phyloP scores from a whole-genome alignment of 2,113 vertebrate genomes.

The Helogale parvula region DNA sequence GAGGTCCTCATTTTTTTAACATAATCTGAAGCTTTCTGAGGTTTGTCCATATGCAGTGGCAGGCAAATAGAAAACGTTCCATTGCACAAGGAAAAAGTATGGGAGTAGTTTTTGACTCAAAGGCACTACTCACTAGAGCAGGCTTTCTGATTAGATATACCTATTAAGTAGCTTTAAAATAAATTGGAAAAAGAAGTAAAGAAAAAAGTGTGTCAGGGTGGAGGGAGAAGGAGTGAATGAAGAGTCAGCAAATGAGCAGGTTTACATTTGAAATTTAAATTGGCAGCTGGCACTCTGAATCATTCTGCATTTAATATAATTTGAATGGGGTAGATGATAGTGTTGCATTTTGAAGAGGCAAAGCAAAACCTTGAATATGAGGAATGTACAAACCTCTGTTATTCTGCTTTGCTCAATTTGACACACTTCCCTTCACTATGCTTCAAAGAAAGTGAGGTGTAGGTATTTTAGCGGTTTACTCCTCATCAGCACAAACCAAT shows the following conservation, averaged over 20 bases:
- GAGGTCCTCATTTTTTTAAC: neutral
- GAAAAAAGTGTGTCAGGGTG: neutral
- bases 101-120: conserved; percentile 47
- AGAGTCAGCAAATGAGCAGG: conserved; percentile 66
- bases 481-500: neutral
- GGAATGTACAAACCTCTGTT: conserved; percentile 48
- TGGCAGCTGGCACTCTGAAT: conserved; percentile 72
- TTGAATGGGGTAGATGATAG: conserved; percentile 66
- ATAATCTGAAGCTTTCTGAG: neutral
- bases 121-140: neutral
- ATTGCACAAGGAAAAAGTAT: neutral
- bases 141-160: conserved; percentile 52
- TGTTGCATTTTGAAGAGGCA: conserved; percentile 54
- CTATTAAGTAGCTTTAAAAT: conserved; percentile 64
- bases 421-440: conserved; percentile 26
- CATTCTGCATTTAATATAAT: conserved; percentile 74
- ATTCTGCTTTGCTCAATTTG: conserved; percentile 51
- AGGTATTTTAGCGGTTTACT: conserved; percentile 47
- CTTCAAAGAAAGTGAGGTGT: conserved; percentile 55
- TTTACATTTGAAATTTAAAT: conserved; percentile 78
- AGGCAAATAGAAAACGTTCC: neutral
- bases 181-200: conserved; percentile 40
- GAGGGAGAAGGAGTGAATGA: conserved; percentile 18
- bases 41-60: neutral
- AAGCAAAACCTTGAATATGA: conserved; percentile 59